These are phyloP conservation scores for Hirtodrosophila trivittata DNA, from an alignment of 2,888 invertebrate species.

Conservation along the genomic window DNA sequence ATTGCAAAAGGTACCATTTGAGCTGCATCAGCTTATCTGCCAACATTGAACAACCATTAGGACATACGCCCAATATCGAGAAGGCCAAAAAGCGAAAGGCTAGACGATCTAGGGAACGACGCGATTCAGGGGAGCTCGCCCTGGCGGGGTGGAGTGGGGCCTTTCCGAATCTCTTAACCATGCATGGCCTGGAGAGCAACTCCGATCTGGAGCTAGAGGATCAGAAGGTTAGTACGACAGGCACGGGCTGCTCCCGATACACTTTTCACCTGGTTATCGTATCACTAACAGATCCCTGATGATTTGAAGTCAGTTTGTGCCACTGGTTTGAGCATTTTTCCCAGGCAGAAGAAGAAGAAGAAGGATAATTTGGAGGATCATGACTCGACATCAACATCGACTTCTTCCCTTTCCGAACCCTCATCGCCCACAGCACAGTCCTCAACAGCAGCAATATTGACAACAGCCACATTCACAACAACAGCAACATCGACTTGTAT, in stretches of 20 bases:
- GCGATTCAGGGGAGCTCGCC: constrained; percentile 28
- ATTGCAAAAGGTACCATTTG: background rate
- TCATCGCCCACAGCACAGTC: constrained; percentile 5
- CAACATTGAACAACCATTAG: too few species aligned
- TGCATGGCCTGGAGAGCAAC: constrained; percentile 36
- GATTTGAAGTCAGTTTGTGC: constrained; percentile 40
- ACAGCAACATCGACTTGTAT: background rate
- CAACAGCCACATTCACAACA: constrained; percentile 1
- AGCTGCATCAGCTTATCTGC: too few species aligned
- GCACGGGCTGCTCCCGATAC: too few species aligned
- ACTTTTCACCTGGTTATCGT: too few species aligned
- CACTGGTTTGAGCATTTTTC: constrained; percentile 56
- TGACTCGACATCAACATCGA: constrained; percentile 9
- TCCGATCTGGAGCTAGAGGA: constrained; percentile 50
- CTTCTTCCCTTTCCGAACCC: constrained; percentile 1
- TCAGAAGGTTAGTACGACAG: constrained; percentile 22
- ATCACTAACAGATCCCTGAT: constrained; percentile 41
- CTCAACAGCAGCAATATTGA: constrained; percentile 3
- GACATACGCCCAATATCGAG: background rate
- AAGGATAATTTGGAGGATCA: background rate
- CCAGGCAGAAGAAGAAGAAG: constrained; percentile 39
- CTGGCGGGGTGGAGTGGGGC: constrained; percentile 40
- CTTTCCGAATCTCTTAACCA: constrained; percentile 38
- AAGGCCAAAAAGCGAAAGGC: constrained; percentile 24
- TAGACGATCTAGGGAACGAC: constrained; percentile 20